Evolutionary conservation across 2,888 invertebrate genomes (phyloP), one percentile per base, ranked within the genome.

Genomic region (Eristalinus aeneus): DNA sequence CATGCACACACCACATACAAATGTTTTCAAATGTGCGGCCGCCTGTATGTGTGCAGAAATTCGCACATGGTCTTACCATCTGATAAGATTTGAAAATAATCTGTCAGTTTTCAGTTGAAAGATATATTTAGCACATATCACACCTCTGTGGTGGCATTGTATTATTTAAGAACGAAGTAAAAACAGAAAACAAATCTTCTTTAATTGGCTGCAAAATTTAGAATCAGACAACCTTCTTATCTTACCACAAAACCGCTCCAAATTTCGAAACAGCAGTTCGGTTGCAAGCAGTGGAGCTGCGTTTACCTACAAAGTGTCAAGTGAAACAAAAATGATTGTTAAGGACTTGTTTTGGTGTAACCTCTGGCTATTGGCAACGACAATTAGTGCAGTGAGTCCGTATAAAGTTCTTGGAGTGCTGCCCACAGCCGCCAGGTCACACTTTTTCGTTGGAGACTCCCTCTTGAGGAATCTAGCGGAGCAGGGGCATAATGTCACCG

Each of bases 401-500:
- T 72, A 72, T 36, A 72, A 72, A 46, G 61, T 72, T 20, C 72
- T 72, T 16, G 72, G 61, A 32, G 60, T 72, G 1, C 16, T 60
- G 10, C 72, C 61, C 1, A 53, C 72, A 27, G 61, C 61, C 46
- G 46, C 61, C 20, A 72, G 39, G 31, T 72, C 72, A 8, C 72
- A 72, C 20, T 72, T 72, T 58, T 61, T 91, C 80, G 89, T 92
- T 8, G 91, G 91, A 0, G 90, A 91, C 5, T 88, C 91, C 0
- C 67, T 92, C 65, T 89, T 91, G 69, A 90, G 90, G 31, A 91
- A 89, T 0, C 88, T 93, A 31, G 90, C 90, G 1, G 87, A 88
- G 8, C 89, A 90, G 1, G 93, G 93, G 0, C 93, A 93, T 82
- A 89, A 92, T 9, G 90, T 93, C 0, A 92, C 91, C 0, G 85